phyloP scores from a whole-genome alignment of 2,888 invertebrate genomes.

The Teleiodes luculella region DNA sequence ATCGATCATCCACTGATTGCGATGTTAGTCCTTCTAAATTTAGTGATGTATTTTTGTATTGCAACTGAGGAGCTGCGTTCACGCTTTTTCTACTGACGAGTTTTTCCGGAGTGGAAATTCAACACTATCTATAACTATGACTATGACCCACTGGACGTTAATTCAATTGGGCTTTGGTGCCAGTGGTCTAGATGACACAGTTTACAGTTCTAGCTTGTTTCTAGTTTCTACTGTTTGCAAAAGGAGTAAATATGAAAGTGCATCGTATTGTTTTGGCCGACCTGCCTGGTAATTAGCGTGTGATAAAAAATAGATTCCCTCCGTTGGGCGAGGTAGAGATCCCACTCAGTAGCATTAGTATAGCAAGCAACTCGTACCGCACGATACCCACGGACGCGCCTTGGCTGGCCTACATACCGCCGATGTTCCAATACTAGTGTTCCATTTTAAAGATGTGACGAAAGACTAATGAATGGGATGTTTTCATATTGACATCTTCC shows the following conservation, averaged over 20 bases:
- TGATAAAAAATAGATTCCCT: constrained; percentile 63
- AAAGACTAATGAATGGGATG: background rate
- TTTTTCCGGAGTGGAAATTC: constrained; percentile 33
- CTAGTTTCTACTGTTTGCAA: constrained; percentile 28
- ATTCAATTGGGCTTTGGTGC: background rate
- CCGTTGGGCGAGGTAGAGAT: constrained; percentile 27
- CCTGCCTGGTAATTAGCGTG: constrained; percentile 41
- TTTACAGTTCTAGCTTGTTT: constrained; percentile 9
- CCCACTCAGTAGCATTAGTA: background rate
- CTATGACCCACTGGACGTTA: background rate
- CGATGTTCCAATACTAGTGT: constrained; percentile 6
- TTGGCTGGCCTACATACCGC: constrained; percentile 61
- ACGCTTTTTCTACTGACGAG: constrained; percentile 2
- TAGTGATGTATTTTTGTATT: constrained; percentile 66
- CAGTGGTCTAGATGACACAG: background rate
- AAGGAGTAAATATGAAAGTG: constrained; percentile 38
- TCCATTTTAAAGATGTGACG: background rate
- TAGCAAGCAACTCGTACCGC: too few relatives aligned
- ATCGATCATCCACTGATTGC: constrained; percentile 6
- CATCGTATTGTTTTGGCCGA: constrained; percentile 25
- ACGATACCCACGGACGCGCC: constrained; percentile 17
- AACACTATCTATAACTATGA: constrained; percentile 19
- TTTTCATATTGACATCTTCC: background rate
- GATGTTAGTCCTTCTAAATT: constrained; percentile 46
- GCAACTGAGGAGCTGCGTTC: constrained; percentile 49